Percentiles rank a stretch among this genome's conserved stretches.
phyloP scores from a whole-genome alignment of 2,113 vertebrate genomes.

The Bothrops jararaca region DNA sequence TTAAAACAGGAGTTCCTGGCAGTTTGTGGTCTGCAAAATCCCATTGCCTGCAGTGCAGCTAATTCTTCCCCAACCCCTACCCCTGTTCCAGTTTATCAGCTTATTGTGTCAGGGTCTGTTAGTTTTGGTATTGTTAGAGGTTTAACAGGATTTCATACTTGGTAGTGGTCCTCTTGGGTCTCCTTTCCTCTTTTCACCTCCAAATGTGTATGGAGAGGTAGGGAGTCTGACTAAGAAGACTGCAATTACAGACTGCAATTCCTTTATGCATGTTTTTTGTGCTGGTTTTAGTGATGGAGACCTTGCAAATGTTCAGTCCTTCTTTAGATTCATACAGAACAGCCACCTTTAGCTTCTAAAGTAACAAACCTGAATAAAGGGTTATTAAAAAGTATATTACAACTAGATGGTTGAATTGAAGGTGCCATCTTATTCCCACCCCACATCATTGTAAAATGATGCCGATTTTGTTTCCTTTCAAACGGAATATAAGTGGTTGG shows the following conservation, averaged over 20 bases:
- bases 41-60: background rate
- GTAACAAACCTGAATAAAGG: background rate
- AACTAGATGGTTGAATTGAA: background rate
- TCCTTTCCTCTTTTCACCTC: constrained; percentile 45
- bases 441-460: background rate
- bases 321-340: background rate
- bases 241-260: constrained; percentile 56
- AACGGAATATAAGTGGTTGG: background rate
- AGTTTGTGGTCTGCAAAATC: background rate
- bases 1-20: constrained; percentile 10
- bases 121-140: constrained; percentile 64
- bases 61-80: constrained; percentile 25
- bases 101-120: constrained; percentile 61
- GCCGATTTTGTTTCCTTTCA: background rate
- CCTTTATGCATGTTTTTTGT: constrained; percentile 35
- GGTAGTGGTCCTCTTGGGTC: constrained; percentile 62
- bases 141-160: constrained; percentile 70
- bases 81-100: constrained; percentile 32
- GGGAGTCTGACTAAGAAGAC: constrained; percentile 52
- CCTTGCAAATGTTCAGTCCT: background rate
- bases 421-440: background rate
- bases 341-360: background rate
- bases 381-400: background rate
- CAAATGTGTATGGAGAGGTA: constrained; percentile 21
- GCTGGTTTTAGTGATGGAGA: constrained; percentile 21